Percentiles rank a stretch among this genome's conserved stretches.
phyloP scores from a whole-genome alignment of 2,797 vertebrate genomes.

The Neosilurus hyrtlii region DNA sequence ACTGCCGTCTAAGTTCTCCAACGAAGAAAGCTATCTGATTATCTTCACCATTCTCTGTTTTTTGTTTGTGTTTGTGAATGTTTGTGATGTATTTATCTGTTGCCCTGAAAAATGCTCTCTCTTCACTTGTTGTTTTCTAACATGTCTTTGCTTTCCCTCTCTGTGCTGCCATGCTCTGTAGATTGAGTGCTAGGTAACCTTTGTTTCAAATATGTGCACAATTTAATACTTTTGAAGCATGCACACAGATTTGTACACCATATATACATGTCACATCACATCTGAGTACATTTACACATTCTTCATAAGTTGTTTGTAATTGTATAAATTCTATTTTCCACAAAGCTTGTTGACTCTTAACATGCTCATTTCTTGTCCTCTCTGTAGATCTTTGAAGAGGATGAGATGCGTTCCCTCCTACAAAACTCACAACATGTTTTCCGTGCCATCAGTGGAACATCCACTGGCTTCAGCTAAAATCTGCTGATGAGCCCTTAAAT shows the following conservation, averaged over 20 bases:
- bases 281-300: not conserved
- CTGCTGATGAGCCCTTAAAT: fast-evolving
- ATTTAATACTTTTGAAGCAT: conserved; percentile 26
- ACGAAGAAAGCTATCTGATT: not conserved
- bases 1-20: not conserved
- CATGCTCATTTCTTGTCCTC: conserved; percentile 22
- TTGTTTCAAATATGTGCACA: conserved; percentile 39
- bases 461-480: conserved; percentile 74
- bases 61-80: conserved; percentile 24
- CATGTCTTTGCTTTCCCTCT: conserved; percentile 41
- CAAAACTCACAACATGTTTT: conserved; percentile 93
- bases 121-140: conserved; percentile 36
- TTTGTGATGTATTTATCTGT: not conserved
- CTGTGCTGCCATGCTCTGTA: conserved; percentile 48
- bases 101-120: not conserved
- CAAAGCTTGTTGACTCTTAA: not conserved
- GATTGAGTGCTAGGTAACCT: conserved; percentile 57
- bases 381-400: conserved; percentile 86
- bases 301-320: not conserved
- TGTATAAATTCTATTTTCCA: not conserved
- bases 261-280: not conserved
- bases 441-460: conserved; percentile 90
- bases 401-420: conserved; percentile 84
- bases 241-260: conserved; percentile 11
- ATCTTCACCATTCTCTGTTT: not conserved